These are phyloP conservation scores for Lamprotornis superbus DNA, from an alignment of 2,113 vertebrate species.

Conservation along the genomic window DNA sequence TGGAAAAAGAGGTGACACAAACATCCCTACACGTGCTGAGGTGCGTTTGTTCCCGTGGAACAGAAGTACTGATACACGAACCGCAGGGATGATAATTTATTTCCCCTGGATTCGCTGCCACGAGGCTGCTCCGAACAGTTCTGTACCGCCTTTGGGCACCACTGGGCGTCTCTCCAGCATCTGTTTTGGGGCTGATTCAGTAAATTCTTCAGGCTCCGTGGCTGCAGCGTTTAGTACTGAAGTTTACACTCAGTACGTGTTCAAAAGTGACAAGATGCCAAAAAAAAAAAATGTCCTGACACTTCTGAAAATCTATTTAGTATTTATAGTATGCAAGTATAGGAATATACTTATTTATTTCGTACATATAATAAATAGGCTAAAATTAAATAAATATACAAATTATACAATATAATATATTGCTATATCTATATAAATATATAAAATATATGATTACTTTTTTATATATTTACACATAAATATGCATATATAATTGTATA, in stretches of 20 bases:
- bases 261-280: neutral
- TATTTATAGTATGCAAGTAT: neutral
- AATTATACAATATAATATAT: too few species aligned
- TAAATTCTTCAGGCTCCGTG: neutral
- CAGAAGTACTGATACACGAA: neutral
- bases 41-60: neutral
- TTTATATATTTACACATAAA: neutral
- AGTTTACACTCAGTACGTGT: neutral
- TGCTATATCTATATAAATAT: too few species aligned
- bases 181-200: neutral
- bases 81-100: fast-evolving
- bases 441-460: too few species aligned
- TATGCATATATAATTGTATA: too few species aligned
- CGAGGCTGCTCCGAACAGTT: too few species aligned
- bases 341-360: neutral
- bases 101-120: too few species aligned
- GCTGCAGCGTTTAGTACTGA: neutral
- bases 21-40: neutral
- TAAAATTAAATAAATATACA: too few species aligned
- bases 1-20: neutral
- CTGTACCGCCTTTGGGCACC: neutral
- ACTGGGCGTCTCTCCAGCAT: constrained; percentile 56
- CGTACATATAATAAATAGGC: neutral
- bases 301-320: neutral
- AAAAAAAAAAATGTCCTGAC: neutral